These are phyloP conservation scores for Tiliqua scincoides DNA, from an alignment of 2,113 vertebrate genomes.

Conservation along the genomic window DNA sequence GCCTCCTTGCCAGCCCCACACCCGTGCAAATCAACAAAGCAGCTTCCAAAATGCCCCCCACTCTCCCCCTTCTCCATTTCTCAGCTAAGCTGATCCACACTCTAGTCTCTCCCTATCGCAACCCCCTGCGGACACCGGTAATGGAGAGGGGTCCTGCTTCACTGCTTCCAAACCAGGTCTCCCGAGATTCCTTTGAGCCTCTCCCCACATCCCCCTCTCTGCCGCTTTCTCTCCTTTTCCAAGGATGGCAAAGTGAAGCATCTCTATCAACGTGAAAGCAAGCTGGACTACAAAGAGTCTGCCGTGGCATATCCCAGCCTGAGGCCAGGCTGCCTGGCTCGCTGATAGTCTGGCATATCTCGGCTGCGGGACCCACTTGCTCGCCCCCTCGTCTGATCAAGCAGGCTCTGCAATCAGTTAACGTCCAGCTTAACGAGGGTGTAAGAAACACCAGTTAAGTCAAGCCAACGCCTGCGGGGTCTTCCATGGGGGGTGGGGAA, in stretches of 20 bases:
- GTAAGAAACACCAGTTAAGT: slow-evolving; percentile 79
- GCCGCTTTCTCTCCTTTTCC: not conserved
- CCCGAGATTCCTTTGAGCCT: slow-evolving; percentile 61
- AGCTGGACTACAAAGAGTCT: slow-evolving; percentile 57
- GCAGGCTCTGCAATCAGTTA: slow-evolving; percentile 82
- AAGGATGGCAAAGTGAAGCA: slow-evolving; percentile 39
- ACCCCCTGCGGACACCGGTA: slow-evolving; percentile 68
- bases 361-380: slow-evolving; percentile 27
- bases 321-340: slow-evolving; percentile 59
- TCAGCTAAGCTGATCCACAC: slow-evolving; percentile 60
- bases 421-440: slow-evolving; percentile 86
- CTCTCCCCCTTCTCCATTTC: not conserved
- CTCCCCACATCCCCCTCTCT: not conserved
- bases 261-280: slow-evolving; percentile 56
- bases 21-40: slow-evolving; percentile 38
- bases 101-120: slow-evolving; percentile 21
- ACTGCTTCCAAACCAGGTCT: slow-evolving; percentile 76
- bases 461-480: slow-evolving; percentile 51
- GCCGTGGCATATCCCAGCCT: slow-evolving; percentile 54
- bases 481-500: not conserved
- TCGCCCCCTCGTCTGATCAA: slow-evolving; percentile 40
- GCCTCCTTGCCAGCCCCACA: not conserved
- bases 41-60: not conserved
- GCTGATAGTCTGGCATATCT: slow-evolving; percentile 54
- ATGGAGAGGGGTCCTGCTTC: slow-evolving; percentile 68